Conservation (phyloP, 2,113 vertebrate species). For the Halcyon malimbica region DNA sequence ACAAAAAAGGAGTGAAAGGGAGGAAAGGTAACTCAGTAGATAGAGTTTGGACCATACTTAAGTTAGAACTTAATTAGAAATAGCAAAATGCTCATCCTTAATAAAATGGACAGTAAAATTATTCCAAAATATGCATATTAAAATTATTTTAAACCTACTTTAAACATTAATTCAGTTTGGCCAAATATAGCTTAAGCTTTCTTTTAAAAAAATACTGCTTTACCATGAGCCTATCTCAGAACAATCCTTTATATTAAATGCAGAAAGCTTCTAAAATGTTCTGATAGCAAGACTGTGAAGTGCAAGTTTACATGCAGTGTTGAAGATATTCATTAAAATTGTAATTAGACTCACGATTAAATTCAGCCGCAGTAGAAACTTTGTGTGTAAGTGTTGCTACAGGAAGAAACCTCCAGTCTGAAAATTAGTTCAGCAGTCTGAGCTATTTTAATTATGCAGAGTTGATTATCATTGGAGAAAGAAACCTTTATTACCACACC, state of each 20-base stretch:
- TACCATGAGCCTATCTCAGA: slow-evolving; percentile 23
- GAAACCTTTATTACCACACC: slow-evolving; percentile 78
- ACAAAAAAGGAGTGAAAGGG: background rate
- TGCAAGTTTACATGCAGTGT: slow-evolving; percentile 79
- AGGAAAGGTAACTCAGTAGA: background rate
- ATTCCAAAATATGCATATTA: background rate
- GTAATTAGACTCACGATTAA: slow-evolving; percentile 84
- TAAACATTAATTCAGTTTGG: slow-evolving; percentile 3
- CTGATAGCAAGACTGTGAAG: slow-evolving; percentile 72
- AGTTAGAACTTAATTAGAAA: background rate
- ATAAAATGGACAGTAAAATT: background rate
- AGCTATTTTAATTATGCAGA: slow-evolving; percentile 83
- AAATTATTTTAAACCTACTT: background rate
- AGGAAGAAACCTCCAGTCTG: slow-evolving; percentile 80
- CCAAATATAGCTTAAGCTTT: slow-evolving; percentile 2
- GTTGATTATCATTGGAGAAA: slow-evolving; percentile 81
- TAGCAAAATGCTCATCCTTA: background rate
- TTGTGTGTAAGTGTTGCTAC: slow-evolving; percentile 79
- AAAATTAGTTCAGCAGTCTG: slow-evolving; percentile 83
- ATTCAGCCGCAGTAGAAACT: slow-evolving; percentile 80
- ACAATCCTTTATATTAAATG: slow-evolving; percentile 73
- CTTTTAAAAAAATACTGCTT: slow-evolving; percentile 19
- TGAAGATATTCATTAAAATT: slow-evolving; percentile 85
- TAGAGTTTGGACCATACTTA: background rate
- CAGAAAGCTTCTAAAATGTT: slow-evolving; percentile 71